Percentiles rank a stretch among this genome's conserved stretches.
These are phyloP conservation scores for Mareca penelope DNA, from an alignment of 2,797 vertebrate genomes.

Conservation along the genomic window DNA sequence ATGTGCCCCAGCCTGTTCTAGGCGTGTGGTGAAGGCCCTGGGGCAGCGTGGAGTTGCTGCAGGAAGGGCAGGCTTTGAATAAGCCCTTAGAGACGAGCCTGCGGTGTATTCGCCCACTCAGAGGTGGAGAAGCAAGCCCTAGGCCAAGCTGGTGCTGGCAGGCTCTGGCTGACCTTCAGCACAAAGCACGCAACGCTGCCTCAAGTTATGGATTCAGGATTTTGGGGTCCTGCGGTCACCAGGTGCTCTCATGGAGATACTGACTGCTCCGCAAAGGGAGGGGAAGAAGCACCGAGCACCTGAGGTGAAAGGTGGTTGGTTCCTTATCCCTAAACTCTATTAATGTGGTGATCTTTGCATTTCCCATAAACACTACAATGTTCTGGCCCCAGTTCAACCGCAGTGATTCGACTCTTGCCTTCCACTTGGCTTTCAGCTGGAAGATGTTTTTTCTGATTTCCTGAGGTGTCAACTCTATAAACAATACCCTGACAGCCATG, in stretches of 20 bases:
- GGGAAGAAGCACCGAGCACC: background rate
- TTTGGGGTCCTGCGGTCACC: background rate
- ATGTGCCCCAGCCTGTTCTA: background rate
- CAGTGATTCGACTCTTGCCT: background rate
- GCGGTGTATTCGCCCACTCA: background rate
- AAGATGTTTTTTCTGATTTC: background rate
- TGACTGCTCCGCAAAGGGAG: background rate
- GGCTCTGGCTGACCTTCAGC: background rate
- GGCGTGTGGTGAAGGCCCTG: background rate
- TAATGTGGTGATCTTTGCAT: accelerated
- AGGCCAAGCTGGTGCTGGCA: background rate
- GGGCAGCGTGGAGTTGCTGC: background rate
- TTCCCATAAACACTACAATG: accelerated
- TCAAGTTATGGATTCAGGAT: background rate
- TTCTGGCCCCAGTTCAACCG: background rate
- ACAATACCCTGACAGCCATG: background rate
- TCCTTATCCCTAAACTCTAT: background rate
- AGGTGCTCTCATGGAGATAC: background rate
- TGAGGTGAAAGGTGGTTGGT: background rate
- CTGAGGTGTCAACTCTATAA: background rate
- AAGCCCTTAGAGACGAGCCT: background rate
- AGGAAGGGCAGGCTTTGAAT: background rate
- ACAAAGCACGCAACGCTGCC: background rate
- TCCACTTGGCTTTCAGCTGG: background rate
- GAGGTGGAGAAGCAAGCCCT: background rate